These are phyloP conservation scores for Stichodactyla helianthus DNA, from an alignment of 64 coral and sea anemone genomes.

Conservation along the genomic window DNA sequence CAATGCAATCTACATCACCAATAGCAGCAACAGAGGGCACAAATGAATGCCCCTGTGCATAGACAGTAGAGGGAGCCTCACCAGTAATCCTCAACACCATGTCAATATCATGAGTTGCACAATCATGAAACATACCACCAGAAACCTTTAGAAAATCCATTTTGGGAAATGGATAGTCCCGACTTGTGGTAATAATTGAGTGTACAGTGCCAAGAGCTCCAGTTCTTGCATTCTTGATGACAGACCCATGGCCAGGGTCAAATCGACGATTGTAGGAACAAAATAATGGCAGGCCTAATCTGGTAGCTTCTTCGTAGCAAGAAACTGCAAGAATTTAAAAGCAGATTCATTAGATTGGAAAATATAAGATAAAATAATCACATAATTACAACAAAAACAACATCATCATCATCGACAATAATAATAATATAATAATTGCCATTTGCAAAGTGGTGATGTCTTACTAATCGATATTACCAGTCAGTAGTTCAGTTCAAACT, in stretches of 20 bases:
- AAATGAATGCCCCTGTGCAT: slow-evolving; percentile 70
- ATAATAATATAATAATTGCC: too few species aligned
- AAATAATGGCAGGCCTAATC: slow-evolving; percentile 33
- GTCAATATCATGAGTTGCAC: slow-evolving; percentile 82
- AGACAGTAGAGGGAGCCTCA: slow-evolving; percentile 61
- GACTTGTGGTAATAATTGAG: slow-evolving; percentile 74
- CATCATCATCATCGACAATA: too few species aligned
- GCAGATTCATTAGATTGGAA: too few species aligned
- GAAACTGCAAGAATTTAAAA: too few species aligned
- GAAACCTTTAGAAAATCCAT: slow-evolving; percentile 68
- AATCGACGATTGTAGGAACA: slow-evolving; percentile 94
- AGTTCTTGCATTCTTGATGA: slow-evolving; percentile 28
- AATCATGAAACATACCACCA: slow-evolving; percentile 80
- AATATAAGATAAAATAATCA: too few species aligned
- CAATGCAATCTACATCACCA: slow-evolving; percentile 77
- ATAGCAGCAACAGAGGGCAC: slow-evolving; percentile 41
- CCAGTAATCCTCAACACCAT: slow-evolving; percentile 60
- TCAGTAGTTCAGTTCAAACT: too few species aligned
- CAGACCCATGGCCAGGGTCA: slow-evolving; percentile 45
- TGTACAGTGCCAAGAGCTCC: slow-evolving; percentile 67
- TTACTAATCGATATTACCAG: too few species aligned
- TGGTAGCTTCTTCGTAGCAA: neutral
- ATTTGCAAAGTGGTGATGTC: too few species aligned
- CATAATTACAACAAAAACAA: too few species aligned
- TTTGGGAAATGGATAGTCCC: slow-evolving; percentile 56